phyloP scores from a whole-genome alignment of 2,888 invertebrate species.

The Magallana nippona region DNA sequence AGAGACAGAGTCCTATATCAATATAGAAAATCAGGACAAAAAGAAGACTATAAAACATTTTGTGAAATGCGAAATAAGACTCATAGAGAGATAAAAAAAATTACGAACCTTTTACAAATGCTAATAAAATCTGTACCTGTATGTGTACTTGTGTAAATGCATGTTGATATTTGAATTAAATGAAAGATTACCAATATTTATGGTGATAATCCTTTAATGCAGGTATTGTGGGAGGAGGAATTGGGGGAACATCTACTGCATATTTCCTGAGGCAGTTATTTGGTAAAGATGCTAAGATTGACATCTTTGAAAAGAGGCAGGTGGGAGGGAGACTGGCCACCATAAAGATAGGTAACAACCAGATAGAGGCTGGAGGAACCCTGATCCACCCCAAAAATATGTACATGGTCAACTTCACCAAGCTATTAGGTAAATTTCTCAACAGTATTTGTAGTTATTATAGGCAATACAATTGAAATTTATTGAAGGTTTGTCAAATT shows the following conservation, averaged over 20 bases:
- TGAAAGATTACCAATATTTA: neutral
- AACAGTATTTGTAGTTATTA: neutral
- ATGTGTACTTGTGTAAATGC: no score
- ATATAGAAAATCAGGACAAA: no score
- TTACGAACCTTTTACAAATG: no score
- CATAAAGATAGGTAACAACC: conserved; percentile 80
- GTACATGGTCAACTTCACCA: conserved; percentile 83
- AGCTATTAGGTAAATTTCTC: conserved; percentile 80
- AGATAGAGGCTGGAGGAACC: conserved; percentile 84
- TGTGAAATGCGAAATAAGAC: no score
- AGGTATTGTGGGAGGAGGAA: conserved; percentile 85
- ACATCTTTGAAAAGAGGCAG: conserved; percentile 82
- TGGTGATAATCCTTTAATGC: conserved; percentile 34
- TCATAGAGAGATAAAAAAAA: no score
- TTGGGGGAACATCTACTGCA: conserved; percentile 84
- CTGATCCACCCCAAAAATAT: conserved; percentile 83
- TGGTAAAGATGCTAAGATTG: conserved; percentile 80
- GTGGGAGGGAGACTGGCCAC: conserved; percentile 84
- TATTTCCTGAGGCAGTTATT: conserved; percentile 82
- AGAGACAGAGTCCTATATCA: no score
- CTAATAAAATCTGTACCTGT: no score
- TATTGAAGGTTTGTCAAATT: neutral
- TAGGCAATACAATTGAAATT: neutral
- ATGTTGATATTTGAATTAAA: neutral
- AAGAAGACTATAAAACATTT: no score